A percentile compares a stretch with the other conserved stretches of the same genome.
Evolutionary conservation across 1,140 invertebrate species (phyloP).

Genomic region (Globodera ellingtonae): DNA sequence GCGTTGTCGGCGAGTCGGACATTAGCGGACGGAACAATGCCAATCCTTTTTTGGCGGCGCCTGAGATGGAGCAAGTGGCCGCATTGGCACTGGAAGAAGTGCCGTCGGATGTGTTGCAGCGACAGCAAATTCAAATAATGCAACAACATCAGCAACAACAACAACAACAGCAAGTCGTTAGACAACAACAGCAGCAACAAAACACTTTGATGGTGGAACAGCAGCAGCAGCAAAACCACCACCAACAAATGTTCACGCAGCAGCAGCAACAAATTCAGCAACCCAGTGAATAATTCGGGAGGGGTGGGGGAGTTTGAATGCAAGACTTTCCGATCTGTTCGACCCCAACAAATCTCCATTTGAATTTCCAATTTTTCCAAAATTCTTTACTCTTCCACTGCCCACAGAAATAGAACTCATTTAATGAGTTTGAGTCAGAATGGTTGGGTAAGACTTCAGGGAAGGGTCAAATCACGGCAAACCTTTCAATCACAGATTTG

Average conservation of each 20-base stretch:
- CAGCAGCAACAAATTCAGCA: slow-evolving; percentile 11
- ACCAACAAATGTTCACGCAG: slow-evolving; percentile 22
- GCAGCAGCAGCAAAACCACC: slow-evolving; percentile 31
- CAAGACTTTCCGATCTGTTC: no score
- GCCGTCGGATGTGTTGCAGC: background rate
- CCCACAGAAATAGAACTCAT: no score
- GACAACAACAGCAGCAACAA: slow-evolving; percentile 25
- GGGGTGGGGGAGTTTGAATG: background rate
- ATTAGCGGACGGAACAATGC: slow-evolving; percentile 1
- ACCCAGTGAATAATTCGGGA: background rate
- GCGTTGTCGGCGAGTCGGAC: slow-evolving; percentile 20
- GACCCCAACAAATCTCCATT: no score
- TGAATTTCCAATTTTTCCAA: no score
- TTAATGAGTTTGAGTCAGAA: no score
- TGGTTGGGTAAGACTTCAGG: no score
- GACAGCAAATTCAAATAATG: slow-evolving; percentile 19
- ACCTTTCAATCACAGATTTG: background rate
- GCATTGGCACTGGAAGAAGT: background rate
- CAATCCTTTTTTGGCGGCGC: slow-evolving; percentile 19
- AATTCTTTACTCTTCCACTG: no score
- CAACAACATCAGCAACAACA: slow-evolving; percentile 28
- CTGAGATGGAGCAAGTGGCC: slow-evolving; percentile 25
- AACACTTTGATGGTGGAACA: background rate
- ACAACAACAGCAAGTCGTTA: slow-evolving; percentile 33
- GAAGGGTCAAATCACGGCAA: background rate